phyloP scores from a whole-genome alignment of 2,797 vertebrate species.

The Valencia hispanica region DNA sequence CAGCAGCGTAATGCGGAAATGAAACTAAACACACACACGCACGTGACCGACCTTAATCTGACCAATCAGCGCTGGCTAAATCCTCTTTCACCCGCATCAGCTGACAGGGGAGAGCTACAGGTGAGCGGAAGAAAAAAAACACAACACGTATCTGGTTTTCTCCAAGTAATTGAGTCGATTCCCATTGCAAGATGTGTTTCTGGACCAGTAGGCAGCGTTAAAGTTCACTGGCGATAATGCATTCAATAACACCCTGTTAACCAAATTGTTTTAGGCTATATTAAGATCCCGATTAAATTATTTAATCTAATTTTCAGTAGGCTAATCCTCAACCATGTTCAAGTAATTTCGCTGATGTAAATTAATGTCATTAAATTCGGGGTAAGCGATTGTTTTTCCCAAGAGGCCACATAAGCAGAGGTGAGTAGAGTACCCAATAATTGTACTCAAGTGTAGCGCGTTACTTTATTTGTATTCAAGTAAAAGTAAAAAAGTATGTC shows the following conservation, averaged over 20 bases:
- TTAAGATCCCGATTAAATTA: too few relatives aligned
- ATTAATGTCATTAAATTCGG: too few relatives aligned
- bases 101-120: slow-evolving; percentile 32
- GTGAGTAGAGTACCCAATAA: too few relatives aligned
- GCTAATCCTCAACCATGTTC: not conserved
- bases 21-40: slow-evolving; percentile 76
- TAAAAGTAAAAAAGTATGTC: too few relatives aligned
- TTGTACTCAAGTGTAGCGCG: too few relatives aligned
- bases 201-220: not conserved
- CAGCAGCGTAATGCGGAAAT: slow-evolving; percentile 75
- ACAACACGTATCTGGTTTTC: not conserved
- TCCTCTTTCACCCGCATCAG: slow-evolving; percentile 30
- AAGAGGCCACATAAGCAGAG: too few relatives aligned
- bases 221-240: not conserved
- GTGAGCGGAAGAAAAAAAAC: not conserved
- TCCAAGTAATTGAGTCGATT: not conserved
- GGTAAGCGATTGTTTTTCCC: too few relatives aligned
- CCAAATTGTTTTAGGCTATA: not conserved
- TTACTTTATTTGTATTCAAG: too few relatives aligned
- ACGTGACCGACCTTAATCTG: slow-evolving; percentile 61
- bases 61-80: slow-evolving; percentile 51
- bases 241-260: not conserved
- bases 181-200: not conserved
- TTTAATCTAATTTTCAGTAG: too few relatives aligned
- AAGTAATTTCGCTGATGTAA: too few relatives aligned